Evolutionary conservation across 2,797 vertebrate genomes (phyloP).

Genomic region (Falco peregrinus): DNA sequence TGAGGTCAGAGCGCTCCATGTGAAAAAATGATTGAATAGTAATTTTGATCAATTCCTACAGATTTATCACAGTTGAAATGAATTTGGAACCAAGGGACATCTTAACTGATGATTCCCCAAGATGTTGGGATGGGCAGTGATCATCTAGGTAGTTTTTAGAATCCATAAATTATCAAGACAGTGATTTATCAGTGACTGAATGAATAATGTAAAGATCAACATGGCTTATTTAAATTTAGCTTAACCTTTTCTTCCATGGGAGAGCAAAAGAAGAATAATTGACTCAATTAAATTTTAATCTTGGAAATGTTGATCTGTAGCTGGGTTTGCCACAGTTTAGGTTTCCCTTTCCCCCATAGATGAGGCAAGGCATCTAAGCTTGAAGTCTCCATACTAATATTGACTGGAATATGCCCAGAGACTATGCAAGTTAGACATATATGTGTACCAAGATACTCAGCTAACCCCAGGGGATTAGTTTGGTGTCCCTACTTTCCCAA

Average conservation of each 20-base stretch:
- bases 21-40: constrained; percentile 9
- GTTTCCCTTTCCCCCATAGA: constrained; percentile 6
- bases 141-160: constrained; percentile 51
- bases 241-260: constrained; percentile 75
- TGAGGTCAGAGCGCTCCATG: not conserved
- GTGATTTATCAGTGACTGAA: constrained; percentile 69
- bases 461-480: not conserved
- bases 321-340: constrained; percentile 2
- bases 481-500: not conserved
- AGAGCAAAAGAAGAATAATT: constrained; percentile 73
- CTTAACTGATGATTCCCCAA: constrained; percentile 7
- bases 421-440: not conserved
- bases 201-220: constrained; percentile 76
- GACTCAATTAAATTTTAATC: constrained; percentile 77
- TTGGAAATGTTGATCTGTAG: constrained; percentile 68
- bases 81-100: not conserved
- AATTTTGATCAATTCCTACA: constrained; percentile 25
- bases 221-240: constrained; percentile 76
- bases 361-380: not conserved
- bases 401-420: not conserved
- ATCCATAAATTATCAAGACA: constrained; percentile 71
- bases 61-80: not conserved
- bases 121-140: not conserved
- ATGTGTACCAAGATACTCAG: not conserved
- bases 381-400: constrained; percentile 1